Evolutionary conservation across 2,113 vertebrate genomes (phyloP).

Genomic region (Lepus americanus): DNA sequence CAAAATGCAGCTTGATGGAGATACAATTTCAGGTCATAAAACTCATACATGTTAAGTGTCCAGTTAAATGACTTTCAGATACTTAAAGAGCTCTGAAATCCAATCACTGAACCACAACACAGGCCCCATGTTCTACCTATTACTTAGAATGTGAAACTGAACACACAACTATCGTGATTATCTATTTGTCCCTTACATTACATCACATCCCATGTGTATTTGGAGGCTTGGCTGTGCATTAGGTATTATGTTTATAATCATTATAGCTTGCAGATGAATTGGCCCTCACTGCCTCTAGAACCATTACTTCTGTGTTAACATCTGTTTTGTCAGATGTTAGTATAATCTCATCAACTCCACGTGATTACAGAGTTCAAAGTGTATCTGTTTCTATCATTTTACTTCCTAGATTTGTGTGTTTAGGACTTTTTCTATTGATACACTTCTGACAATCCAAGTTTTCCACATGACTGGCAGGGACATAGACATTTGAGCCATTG

Average conservation of each 20-base stretch:
- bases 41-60: neutral
- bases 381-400: neutral
- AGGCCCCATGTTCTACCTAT: too few species aligned
- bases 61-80: slow-evolving; percentile 19
- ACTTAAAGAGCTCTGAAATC: neutral
- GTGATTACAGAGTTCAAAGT: neutral
- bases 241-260: too few species aligned
- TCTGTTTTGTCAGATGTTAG: neutral
- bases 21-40: slow-evolving; percentile 19
- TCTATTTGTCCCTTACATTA: too few species aligned
- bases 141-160: too few species aligned
- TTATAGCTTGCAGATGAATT: too few species aligned
- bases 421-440: neutral
- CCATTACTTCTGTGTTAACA: neutral
- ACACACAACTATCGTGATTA: too few species aligned
- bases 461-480: too few species aligned
- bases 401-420: neutral
- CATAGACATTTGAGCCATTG: neutral
- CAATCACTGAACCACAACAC: too few species aligned
- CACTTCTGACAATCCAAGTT: neutral
- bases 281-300: too few species aligned
- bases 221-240: too few species aligned
- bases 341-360: neutral
- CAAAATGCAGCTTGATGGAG: slow-evolving; percentile 2
- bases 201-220: too few species aligned